Percentiles rank a stretch among this genome's conserved stretches.
phyloP scores from a whole-genome alignment of 2,888 invertebrate genomes.

The Chaitophorus viminalis region DNA sequence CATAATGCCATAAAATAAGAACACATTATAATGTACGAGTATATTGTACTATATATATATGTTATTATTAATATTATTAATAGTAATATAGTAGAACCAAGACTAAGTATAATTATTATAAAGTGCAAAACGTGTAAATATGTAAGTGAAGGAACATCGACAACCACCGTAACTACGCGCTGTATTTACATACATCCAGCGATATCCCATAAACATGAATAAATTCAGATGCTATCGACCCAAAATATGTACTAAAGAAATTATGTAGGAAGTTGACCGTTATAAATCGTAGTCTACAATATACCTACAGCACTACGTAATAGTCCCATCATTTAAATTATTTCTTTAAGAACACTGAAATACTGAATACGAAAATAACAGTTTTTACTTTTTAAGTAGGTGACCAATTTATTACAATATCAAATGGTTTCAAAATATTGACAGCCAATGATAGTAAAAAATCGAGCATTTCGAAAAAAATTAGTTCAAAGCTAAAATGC shows the following conservation, averaged over 20 bases:
- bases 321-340: neutral
- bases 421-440: neutral
- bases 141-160: neutral
- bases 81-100: neutral
- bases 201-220: conserved; percentile 6
- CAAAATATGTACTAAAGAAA: conserved; percentile 23
- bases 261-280: conserved; percentile 57
- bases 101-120: neutral
- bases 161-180: conserved; percentile 2
- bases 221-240: conserved; percentile 54
- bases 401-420: neutral
- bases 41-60: too few relatives aligned
- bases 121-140: neutral
- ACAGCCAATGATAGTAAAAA: neutral
- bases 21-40: conserved; percentile 15
- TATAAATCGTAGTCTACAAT: conserved; percentile 18
- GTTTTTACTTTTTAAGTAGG: neutral
- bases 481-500: neutral
- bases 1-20: neutral
- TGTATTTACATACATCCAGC: conserved; percentile 19
- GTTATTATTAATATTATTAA: neutral
- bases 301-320: neutral
- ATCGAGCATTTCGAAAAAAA: neutral
- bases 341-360: neutral
- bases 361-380: neutral